phyloP scores from a whole-genome alignment of 2,888 invertebrate species.

The Plebejus melissa region DNA sequence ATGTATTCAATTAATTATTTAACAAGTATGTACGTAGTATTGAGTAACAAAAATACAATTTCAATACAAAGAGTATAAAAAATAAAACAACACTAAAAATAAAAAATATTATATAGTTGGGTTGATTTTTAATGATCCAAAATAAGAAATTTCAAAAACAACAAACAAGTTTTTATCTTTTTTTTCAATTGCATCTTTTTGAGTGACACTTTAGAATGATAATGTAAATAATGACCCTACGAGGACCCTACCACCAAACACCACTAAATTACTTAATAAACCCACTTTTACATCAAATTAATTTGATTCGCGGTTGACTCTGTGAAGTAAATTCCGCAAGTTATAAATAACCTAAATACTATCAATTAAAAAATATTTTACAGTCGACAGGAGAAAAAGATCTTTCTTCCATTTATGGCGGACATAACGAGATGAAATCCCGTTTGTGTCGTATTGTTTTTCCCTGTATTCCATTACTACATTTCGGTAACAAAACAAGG shows the following conservation, averaged over 20 bases:
- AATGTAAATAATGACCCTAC: not conserved
- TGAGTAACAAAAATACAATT: not conserved
- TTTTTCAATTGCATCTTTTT: not conserved
- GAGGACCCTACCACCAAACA: not conserved
- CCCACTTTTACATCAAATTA: not conserved
- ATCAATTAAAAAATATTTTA: constrained; percentile 49
- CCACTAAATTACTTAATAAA: constrained; percentile 9
- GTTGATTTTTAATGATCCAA: too few relatives aligned
- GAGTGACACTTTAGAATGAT: not conserved
- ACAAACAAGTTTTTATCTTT: too few relatives aligned
- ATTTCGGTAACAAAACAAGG: constrained; percentile 37
- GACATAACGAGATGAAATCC: constrained; percentile 59
- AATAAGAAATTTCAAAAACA: too few relatives aligned
- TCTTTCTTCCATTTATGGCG: constrained; percentile 55
- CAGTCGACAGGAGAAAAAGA: constrained; percentile 46
- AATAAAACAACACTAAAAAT: too few relatives aligned
- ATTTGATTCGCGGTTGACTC: constrained; percentile 1
- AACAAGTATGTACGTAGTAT: not conserved
- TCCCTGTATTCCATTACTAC: constrained; percentile 40
- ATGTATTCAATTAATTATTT: too few relatives aligned
- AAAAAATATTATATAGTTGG: too few relatives aligned
- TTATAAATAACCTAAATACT: constrained; percentile 40
- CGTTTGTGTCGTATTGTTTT: constrained; percentile 54
- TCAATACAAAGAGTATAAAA: not conserved
- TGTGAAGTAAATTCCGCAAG: constrained; percentile 33